phyloP scores from a whole-genome alignment of 2,888 invertebrate species.

The Physocephala rufipes region DNA sequence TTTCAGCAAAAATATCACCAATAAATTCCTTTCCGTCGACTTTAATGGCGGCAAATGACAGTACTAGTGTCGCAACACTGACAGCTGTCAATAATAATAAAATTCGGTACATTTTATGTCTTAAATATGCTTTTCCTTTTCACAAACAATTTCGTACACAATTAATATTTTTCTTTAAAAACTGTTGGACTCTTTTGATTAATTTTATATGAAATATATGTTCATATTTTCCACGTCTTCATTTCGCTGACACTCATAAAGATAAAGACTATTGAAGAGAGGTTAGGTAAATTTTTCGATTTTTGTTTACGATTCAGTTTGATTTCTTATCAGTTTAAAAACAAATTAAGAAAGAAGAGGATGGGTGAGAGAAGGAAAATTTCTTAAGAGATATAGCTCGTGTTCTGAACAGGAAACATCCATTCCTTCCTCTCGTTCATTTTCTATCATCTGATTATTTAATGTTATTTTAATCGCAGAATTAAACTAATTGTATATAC shows the following conservation, averaged over 20 bases:
- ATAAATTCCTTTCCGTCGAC: slow-evolving; percentile 35
- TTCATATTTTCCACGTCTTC: slow-evolving; percentile 18
- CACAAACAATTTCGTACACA: neutral
- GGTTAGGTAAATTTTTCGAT: neutral
- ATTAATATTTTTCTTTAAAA: neutral
- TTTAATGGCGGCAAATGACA: neutral
- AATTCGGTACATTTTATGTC: slow-evolving; percentile 2
- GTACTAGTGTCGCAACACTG: neutral
- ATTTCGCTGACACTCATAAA: neutral
- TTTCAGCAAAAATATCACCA: slow-evolving; percentile 47
- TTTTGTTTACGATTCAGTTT: neutral
- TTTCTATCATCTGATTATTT: no score
- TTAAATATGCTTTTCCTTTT: slow-evolving; percentile 14
- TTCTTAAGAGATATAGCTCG: no score
- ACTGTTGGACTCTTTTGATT: slow-evolving; percentile 13
- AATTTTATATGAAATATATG: slow-evolving; percentile 5
- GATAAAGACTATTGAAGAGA: slow-evolving; percentile 4
- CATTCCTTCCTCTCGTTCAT: no score
- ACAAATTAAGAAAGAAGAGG: neutral
- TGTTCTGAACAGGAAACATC: no score
- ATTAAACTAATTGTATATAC: no score
- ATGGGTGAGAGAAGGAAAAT: no score
- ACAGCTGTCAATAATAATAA: slow-evolving; percentile 1
- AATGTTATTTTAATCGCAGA: no score
- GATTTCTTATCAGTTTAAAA: slow-evolving; percentile 26